These are phyloP conservation scores for Harpalus rufipes DNA, from an alignment of 2,888 invertebrate genomes.

Conservation along the genomic window DNA sequence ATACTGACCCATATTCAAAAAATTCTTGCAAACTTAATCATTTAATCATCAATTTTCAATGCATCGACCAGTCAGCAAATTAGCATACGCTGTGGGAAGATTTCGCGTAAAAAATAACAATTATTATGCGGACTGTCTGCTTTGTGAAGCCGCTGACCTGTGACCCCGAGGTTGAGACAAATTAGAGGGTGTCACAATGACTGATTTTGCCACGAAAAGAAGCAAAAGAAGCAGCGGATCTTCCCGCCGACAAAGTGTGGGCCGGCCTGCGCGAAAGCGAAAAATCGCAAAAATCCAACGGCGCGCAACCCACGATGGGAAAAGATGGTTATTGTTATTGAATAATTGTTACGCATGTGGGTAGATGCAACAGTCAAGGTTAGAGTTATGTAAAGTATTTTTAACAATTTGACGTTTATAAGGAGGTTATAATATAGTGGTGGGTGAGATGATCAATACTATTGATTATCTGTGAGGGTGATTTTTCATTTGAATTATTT, in stretches of 20 bases:
- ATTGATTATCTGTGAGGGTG: no score
- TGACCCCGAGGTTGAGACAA: constrained; percentile 62
- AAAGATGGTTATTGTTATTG: constrained; percentile 35
- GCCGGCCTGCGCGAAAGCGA: constrained; percentile 28
- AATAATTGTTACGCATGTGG: constrained; percentile 43
- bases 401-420: not conserved
- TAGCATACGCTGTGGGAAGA: constrained; percentile 50
- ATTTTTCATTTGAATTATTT: no score
- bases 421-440: not conserved
- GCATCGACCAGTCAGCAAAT: constrained; percentile 6
- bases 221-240: constrained; percentile 22
- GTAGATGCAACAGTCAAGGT: constrained; percentile 28
- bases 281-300: constrained; percentile 38
- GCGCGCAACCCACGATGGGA: constrained; percentile 19
- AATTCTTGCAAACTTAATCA: constrained; percentile 23
- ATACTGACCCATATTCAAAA: constrained; percentile 44
- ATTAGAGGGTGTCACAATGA: constrained; percentile 64
- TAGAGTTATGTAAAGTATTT: constrained; percentile 18
- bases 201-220: constrained; percentile 24
- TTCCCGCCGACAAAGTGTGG: constrained; percentile 43
- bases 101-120: constrained; percentile 57
- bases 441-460: no score
- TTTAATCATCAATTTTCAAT: constrained; percentile 52
- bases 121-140: constrained; percentile 60
- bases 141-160: constrained; percentile 57